Base-by-base conservation (phyloP, 1,140 invertebrate genomes). In the Drosophila gunungcola region DNA sequence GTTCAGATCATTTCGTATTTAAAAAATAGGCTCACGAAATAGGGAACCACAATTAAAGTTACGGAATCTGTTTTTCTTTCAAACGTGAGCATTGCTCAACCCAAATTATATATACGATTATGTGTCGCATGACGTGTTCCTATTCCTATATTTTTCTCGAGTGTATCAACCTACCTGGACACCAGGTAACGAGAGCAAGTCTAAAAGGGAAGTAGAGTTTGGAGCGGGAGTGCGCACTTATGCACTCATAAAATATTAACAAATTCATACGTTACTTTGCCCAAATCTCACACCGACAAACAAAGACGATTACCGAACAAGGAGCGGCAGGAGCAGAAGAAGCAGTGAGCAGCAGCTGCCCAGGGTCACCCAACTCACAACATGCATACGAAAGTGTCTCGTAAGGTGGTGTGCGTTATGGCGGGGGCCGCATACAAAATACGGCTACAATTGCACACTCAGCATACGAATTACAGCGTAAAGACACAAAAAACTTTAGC, bases 241-340 rank as follows among this genome's bases (percentile, higher is more conserved):
- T 89, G 80, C 80, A 80, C 84, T 89, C 84, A 89, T 89, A 90
- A 89, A 89, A 89, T 89, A 89, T 89, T 89, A 89, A 89, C 84
- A 89, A 89, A 89, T 89, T 89, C 84, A 89, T 89, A 89, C 84
- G 84, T 89, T 89, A 89, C 84, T 90, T 90, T 90, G 73, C 80
- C 80, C 73, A 78, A 89, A 89, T 80, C 84, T 77, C 84, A 89
- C 80, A 77, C 68, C 77, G 84, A 89, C 63, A 80, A 75, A 89
- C 84, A 84, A 89, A 88, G 80, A 88, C 80, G 84, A 89, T 88
- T 88, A 89, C 84, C 78, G 56, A 57, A 41, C 41, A 41, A 52
- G 74, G 34, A 53, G 60, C 39, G 43, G 54, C 9, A 36, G 73
- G 45, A 55, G 39, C 38, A 5, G n/a, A 36, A 12, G 39, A 21